These are phyloP conservation scores for Jacana jacana DNA, from an alignment of 2,113 vertebrate genomes.

Conservation along the genomic window DNA sequence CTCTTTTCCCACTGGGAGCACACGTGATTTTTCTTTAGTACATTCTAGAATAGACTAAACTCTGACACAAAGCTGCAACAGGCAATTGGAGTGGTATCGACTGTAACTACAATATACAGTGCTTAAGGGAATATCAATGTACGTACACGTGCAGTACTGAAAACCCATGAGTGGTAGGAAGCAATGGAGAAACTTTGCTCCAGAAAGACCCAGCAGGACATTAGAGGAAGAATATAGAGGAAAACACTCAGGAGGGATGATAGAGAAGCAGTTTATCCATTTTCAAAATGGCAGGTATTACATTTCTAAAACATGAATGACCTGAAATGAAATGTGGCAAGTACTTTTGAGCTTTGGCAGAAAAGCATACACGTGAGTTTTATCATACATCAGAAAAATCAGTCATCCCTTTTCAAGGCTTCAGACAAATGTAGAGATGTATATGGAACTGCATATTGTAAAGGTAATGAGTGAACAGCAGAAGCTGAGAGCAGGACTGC, in stretches of 20 bases:
- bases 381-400: background rate
- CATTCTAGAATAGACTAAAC: background rate
- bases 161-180: background rate
- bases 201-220: background rate
- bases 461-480: background rate
- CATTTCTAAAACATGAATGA: background rate
- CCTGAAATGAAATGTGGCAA: background rate
- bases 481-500: background rate
- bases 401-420: background rate
- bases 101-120: background rate
- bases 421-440: background rate
- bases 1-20: background rate
- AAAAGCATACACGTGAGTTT: background rate
- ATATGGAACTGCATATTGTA: background rate
- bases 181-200: background rate
- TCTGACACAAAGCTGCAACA: background rate
- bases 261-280: background rate
- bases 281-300: background rate
- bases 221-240: background rate
- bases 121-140: background rate
- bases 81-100: background rate
- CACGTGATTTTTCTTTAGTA: background rate
- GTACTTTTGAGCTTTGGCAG: background rate
- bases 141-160: rapidly evolving
- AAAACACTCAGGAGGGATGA: background rate